phyloP scores from a whole-genome alignment of 2,888 invertebrate species.

The Pherbina coryleti region DNA sequence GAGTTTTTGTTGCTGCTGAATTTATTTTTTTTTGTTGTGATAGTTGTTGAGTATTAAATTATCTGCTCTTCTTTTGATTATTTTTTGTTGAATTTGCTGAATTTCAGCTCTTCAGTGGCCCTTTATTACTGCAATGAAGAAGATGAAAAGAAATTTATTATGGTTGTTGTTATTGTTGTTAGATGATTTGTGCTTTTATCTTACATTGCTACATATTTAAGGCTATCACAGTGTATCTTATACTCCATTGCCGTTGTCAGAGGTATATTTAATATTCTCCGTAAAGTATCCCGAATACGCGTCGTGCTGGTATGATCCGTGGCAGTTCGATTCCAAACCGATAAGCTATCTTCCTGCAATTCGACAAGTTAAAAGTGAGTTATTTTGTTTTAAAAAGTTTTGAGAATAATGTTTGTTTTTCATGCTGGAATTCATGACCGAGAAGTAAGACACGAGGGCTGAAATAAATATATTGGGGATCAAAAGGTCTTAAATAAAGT shows the following conservation, averaged over 20 bases:
- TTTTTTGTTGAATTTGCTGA: conserved; percentile 60
- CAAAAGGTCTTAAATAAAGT: neutral
- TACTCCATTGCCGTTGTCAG: conserved; percentile 95
- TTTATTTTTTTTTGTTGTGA: conserved; percentile 44
- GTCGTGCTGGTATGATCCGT: conserved; percentile 89
- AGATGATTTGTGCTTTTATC: too few species aligned
- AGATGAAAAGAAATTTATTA: neutral
- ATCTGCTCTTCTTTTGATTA: conserved; percentile 61
- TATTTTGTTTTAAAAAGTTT: conserved; percentile 2
- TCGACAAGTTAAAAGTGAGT: conserved; percentile 11
- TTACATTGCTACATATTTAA: conserved; percentile 77
- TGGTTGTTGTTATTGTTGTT: neutral
- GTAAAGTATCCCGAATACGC: conserved; percentile 93
- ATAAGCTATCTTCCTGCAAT: conserved; percentile 90
- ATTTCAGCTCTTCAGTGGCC: conserved; percentile 69
- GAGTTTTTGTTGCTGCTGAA: conserved; percentile 1
- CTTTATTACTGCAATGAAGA: conserved; percentile 65
- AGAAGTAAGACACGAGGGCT: neutral
- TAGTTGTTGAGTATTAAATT: conserved; percentile 51
- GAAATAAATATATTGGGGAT: neutral
- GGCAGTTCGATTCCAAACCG: conserved; percentile 97
- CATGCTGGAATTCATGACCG: conserved; percentile 12
- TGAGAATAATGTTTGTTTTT: neutral
- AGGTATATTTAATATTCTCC: conserved; percentile 95
- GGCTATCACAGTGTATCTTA: conserved; percentile 84